Conservation (phyloP, 1,140 invertebrate genomes). For the Temnothorax curvispinosus region DNA sequence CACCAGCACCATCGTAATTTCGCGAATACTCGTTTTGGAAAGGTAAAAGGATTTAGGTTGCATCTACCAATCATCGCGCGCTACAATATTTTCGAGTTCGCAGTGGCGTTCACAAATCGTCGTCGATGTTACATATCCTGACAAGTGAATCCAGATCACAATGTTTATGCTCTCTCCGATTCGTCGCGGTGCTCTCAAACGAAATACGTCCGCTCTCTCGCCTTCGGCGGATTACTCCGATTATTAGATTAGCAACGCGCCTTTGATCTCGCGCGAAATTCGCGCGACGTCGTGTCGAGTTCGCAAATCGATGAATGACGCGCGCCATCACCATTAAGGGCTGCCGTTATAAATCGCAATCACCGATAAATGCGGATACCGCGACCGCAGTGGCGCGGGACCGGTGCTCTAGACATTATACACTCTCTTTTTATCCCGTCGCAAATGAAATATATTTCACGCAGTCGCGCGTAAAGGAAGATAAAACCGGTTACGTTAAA, state of each 20-base stretch:
- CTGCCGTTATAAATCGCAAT: constrained; percentile 75
- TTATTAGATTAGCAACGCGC: constrained; percentile 71
- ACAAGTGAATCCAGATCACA: constrained; percentile 52
- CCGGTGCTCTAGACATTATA: constrained; percentile 46
- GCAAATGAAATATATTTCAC: constrained; percentile 29
- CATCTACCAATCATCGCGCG: background rate
- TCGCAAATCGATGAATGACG: constrained; percentile 65
- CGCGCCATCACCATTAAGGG: constrained; percentile 54
- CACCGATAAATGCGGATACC: constrained; percentile 65
- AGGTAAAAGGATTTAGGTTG: background rate
- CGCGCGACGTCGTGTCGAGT: background rate
- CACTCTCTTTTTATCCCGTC: constrained; percentile 24
- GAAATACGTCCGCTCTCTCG: constrained; percentile 57
- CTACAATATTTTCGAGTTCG: background rate
- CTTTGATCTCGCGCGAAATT: constrained; percentile 67
- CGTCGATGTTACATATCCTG: background rate
- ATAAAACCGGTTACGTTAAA: constrained; percentile 37
- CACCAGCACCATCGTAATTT: background rate
- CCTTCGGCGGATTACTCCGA: constrained; percentile 51
- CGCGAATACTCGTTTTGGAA: background rate
- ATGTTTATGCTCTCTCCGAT: constrained; percentile 55
- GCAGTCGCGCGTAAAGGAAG: constrained; percentile 53
- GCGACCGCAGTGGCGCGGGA: constrained; percentile 21
- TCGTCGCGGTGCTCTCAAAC: constrained; percentile 15
- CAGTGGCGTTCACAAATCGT: background rate